Conservation (phyloP, 2,888 invertebrate species). For the Ischnus inquisitorius region DNA sequence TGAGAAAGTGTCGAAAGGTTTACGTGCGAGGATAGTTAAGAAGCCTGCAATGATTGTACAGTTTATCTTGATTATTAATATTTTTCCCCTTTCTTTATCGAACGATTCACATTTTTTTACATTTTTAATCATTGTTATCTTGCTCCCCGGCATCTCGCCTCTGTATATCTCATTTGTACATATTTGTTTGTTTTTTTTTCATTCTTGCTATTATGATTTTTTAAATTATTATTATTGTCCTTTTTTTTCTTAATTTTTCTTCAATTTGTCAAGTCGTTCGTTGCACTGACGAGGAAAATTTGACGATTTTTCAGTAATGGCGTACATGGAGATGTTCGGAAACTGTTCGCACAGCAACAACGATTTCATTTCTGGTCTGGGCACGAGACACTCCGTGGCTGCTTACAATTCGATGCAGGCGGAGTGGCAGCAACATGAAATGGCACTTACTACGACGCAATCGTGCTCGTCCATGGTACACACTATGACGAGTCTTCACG, state of each 20-base stretch:
- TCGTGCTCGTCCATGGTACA: slow-evolving; percentile 87
- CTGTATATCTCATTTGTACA: slow-evolving; percentile 23
- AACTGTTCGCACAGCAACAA: slow-evolving; percentile 94
- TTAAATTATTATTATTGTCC: slow-evolving; percentile 5
- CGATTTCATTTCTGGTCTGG: slow-evolving; percentile 91
- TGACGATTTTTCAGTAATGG: slow-evolving; percentile 90
- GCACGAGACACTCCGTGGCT: slow-evolving; percentile 93
- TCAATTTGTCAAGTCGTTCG: not conserved
- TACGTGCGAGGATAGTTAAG: not conserved
- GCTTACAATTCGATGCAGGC: slow-evolving; percentile 89
- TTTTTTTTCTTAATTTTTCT: slow-evolving; percentile 7
- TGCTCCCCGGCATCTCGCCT: slow-evolving; percentile 61
- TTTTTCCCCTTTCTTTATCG: slow-evolving; percentile 22
- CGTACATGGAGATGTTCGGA: slow-evolving; percentile 98
- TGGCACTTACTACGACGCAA: slow-evolving; percentile 87
- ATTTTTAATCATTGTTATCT: slow-evolving; percentile 54
- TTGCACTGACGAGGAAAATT: slow-evolving; percentile 10
- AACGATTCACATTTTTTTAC: slow-evolving; percentile 26
- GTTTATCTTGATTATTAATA: slow-evolving; percentile 10
- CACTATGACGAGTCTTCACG: slow-evolving; percentile 82
- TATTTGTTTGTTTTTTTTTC: slow-evolving; percentile 36
- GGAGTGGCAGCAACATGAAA: slow-evolving; percentile 86
- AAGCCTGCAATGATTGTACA: slow-evolving; percentile 40
- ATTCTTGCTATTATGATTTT: slow-evolving; percentile 26
- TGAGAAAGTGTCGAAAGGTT: not conserved